These are phyloP conservation scores for Gymnoscelis rufifasciata DNA, from an alignment of 2,888 invertebrate species.

Conservation along the genomic window DNA sequence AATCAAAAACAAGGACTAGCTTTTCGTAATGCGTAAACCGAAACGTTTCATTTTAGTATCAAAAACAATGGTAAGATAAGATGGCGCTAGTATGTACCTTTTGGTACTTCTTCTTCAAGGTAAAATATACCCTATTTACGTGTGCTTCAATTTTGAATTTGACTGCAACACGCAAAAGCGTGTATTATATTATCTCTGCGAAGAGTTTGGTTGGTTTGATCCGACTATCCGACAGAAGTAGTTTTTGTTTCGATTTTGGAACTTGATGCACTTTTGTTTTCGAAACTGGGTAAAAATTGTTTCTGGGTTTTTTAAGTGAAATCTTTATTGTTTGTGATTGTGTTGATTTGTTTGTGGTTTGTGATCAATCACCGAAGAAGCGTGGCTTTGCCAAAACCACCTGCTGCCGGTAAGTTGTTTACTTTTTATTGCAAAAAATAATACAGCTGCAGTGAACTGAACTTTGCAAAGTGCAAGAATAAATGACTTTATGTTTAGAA, in stretches of 20 bases:
- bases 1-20: too few relatives aligned
- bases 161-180: too few relatives aligned
- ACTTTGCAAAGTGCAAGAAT: conserved; percentile 5
- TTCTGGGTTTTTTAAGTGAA: too few relatives aligned
- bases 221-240: too few relatives aligned
- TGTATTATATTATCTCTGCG: too few relatives aligned
- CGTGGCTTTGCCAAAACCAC: conserved; percentile 38
- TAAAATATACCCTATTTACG: neutral
- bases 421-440: conserved; percentile 15
- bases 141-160: neutral
- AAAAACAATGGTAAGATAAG: neutral
- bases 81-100: conserved; percentile 5
- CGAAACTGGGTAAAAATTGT: too few relatives aligned
- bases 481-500: too few relatives aligned
- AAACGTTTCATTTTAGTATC: neutral
- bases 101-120: neutral
- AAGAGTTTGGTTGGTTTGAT: too few relatives aligned
- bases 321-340: conserved; percentile 27
- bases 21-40: neutral
- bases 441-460: neutral
- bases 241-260: too few relatives aligned
- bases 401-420: conserved; percentile 63
- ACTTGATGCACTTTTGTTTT: too few relatives aligned
- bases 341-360: conserved; percentile 35
- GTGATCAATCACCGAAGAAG: conserved; percentile 27